Evolutionary conservation across 2,113 vertebrate species (phyloP), one percentile per base, ranked within the genome.

Genomic region (Prionailurus bengalensis): DNA sequence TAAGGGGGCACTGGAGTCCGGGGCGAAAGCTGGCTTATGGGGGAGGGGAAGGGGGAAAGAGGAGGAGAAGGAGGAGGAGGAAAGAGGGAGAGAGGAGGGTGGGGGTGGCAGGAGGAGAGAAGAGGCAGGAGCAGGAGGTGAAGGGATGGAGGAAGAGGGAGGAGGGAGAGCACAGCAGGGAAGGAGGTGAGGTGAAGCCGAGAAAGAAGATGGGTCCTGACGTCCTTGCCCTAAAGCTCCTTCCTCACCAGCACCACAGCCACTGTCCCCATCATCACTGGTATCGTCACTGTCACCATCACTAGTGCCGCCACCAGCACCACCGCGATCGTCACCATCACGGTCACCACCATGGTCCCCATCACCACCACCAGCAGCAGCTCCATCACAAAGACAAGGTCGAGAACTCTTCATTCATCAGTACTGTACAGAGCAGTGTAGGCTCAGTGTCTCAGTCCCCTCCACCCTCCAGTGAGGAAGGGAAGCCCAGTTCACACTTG

Each of bases 321-420:
- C 27, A 65, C 5, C 36, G 25, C 36, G 21, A 3, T 39, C 29
- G 5, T 15, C 21, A 33, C 5, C 25, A 48, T 15, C 58, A 15
- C 1, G 9, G 14, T 1, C 17, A 13, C 1, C 51, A 45, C 3
- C 42, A 11, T 0, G 36, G 13, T 36, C 33, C n/a, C 19, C 9
- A 19, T 17, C 68, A 4, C 16, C 10, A 42, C 23, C 66, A 16
- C 17, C 45, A 31, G 12, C 70, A n/a, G 5, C 48, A 19, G 33
- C 17, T 17, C 68, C 70, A 45, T 16, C 45, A 33, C 6, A 2
- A 78, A 0, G 0, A 36, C 23, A 4, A 1, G 1, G 21, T 63
- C 12, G 23, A 33, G 79, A 93, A n/a, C 19, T 9, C 58, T 74
- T 7, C 36, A 10, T 2, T 9, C 5, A 63, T 55, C 13, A 1